These are phyloP conservation scores for Lacerta bilineata DNA, from an alignment of 2,797 vertebrate species.

Conservation along the genomic window DNA sequence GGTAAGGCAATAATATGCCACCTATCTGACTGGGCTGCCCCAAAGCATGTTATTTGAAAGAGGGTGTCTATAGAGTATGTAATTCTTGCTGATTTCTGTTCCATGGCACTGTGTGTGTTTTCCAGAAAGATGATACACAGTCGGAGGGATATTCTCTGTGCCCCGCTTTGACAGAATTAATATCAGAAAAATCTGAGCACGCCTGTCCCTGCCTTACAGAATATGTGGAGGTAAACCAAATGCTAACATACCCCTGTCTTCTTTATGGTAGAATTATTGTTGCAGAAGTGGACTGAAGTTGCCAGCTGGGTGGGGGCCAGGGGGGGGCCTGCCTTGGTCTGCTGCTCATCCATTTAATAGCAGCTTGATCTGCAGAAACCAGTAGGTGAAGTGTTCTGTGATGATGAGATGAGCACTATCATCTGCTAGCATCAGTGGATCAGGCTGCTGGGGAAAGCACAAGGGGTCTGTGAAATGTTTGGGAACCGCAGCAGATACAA, in stretches of 20 bases:
- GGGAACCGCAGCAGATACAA: background rate
- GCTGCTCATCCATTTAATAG: background rate
- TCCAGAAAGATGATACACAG: constrained; percentile 78
- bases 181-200: constrained; percentile 85
- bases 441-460: background rate
- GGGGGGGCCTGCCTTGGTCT: background rate
- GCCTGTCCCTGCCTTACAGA: constrained; percentile 85
- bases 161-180: constrained; percentile 83
- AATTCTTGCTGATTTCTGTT: constrained; percentile 20
- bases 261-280: background rate
- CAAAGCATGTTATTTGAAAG: background rate
- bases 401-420: background rate
- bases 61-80: background rate
- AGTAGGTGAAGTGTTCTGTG: background rate
- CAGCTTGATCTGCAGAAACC: background rate
- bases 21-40: no score
- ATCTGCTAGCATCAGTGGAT: background rate
- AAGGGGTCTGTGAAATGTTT: background rate
- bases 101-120: background rate
- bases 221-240: constrained; percentile 81
- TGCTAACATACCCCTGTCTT: background rate
- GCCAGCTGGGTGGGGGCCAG: background rate
- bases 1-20: no score
- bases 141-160: constrained; percentile 82
- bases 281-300: background rate